Evolutionary conservation across 1,140 invertebrate genomes (phyloP), one percentile per base, ranked within the genome.

Genomic region (Adelges cooleyi): DNA sequence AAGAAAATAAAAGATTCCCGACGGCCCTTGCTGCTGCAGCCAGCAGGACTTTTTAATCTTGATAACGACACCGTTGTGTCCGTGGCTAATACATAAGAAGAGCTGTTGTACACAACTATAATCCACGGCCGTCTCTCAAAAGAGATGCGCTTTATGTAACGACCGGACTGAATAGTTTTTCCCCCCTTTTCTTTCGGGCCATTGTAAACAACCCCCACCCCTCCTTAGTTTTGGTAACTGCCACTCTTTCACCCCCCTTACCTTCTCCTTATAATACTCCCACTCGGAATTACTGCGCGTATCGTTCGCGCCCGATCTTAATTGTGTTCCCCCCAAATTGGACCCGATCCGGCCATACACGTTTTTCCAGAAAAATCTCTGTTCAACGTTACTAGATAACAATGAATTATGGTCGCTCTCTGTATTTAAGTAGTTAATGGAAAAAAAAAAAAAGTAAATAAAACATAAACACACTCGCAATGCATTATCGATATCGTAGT

Each of bases 31-130:
- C 33, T 40, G 25, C 56, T 62, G 46, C 33, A 42, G 25, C 56
- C 42, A 25, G 56, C 17, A 48, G 56, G 46, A 62, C 56, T 62
- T 62, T 62, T 62, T 62, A 48, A 62, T 62, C 56, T 62, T 29
- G 56, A 62, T 62, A 62, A 48, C 56, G 56, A 22, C 56, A 62
- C 56, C 56, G 42, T 59, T 59, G 44, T 44, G 54, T 62, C 56
- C 56, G 46, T 40, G 29, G 44, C 23, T 46, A 48, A 62, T 33
- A n/a, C n/a, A 42, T 42, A 48, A 62, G 56, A 48, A 62, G 46
- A 62, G 56, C 33, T 62, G 56, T 46, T n/a, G n/a, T n/a, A n/a
- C n/a, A n/a, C n/a, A n/a, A 33, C 56, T 20, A 62, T 62, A 62
- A 62, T 62, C 56, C 56, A 46, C 18, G 20, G 56, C 44, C 42